Evolutionary conservation across 2,888 invertebrate genomes (phyloP).

Genomic region (Cataglyphis cursor): DNA sequence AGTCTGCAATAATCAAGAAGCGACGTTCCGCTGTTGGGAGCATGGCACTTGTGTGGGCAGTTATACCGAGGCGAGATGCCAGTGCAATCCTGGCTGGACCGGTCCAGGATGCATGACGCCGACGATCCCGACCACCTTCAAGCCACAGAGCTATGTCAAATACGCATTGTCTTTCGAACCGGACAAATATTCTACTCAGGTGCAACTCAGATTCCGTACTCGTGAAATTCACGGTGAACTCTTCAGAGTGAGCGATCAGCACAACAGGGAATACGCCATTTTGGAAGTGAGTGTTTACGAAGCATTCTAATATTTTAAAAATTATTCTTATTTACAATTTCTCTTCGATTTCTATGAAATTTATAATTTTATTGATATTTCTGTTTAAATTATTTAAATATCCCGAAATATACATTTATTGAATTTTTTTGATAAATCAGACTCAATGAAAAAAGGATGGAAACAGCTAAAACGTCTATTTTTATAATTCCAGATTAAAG

Average conservation of each 20-base stretch:
- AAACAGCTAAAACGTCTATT: not conserved
- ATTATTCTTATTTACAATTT: constrained; percentile 4
- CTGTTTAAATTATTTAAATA: not conserved
- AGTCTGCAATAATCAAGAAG: constrained; percentile 95
- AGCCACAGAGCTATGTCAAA: constrained; percentile 98
- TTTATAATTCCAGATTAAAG: constrained; percentile 91
- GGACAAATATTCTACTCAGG: constrained; percentile 96
- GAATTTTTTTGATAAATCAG: not conserved
- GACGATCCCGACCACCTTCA: constrained; percentile 96
- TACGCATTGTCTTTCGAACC: constrained; percentile 98
- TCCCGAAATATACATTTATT: not conserved
- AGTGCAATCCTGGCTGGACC: constrained; percentile 98
- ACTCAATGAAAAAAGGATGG: not conserved
- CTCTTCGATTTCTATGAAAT: not conserved
- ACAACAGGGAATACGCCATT: constrained; percentile 97
- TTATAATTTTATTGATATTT: not conserved
- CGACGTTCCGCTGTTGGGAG: constrained; percentile 95
- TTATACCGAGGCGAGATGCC: constrained; percentile 95
- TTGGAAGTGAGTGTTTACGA: constrained; percentile 88
- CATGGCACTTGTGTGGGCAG: constrained; percentile 98
- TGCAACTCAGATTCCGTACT: constrained; percentile 97
- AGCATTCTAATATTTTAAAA: not conserved
- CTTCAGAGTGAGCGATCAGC: constrained; percentile 97
- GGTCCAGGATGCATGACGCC: constrained; percentile 95
- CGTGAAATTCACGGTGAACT: constrained; percentile 97